A percentile compares a stretch with the other conserved stretches of the same genome.
Evolutionary conservation across 92 coral and sea anemone species (phyloP).

Genomic region (Parazoanthus swiftii): DNA sequence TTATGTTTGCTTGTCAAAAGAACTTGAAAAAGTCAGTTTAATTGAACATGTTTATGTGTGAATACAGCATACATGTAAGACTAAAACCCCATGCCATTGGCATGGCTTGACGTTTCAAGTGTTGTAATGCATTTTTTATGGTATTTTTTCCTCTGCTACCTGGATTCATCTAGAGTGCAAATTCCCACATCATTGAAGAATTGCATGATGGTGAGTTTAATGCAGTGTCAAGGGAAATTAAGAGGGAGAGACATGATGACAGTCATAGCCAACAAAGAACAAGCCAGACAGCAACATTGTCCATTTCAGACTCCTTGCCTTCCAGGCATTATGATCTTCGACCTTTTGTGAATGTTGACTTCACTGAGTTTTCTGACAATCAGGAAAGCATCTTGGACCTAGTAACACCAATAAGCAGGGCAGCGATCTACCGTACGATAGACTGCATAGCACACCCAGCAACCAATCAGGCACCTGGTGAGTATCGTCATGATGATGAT

Average conservation of each 20-base stretch:
- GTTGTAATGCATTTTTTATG: too few relatives aligned
- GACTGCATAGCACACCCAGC: not conserved
- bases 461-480: not conserved
- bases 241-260: not conserved
- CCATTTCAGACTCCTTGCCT: slow-evolving; percentile 11
- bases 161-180: not conserved
- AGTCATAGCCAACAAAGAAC: not conserved
- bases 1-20: too few relatives aligned
- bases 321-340: slow-evolving; percentile 19
- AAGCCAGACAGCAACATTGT: not conserved
- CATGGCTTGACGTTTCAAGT: too few relatives aligned
- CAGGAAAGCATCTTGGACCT: not conserved
- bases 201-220: not conserved
- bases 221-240: not conserved
- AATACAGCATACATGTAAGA: too few relatives aligned
- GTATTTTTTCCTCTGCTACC: not conserved
- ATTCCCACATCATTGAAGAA: not conserved
- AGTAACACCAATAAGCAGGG: slow-evolving; percentile 2
- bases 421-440: not conserved
- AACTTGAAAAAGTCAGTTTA: too few relatives aligned
- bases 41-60: too few relatives aligned
- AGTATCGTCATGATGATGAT: not conserved
- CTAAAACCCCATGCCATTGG: too few relatives aligned
- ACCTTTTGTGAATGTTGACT: not conserved
- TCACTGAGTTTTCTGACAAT: not conserved